Percentiles rank a stretch among this genome's conserved stretches.
phyloP scores from a whole-genome alignment of 2,888 invertebrate species.

The Syrista parreyssii region DNA sequence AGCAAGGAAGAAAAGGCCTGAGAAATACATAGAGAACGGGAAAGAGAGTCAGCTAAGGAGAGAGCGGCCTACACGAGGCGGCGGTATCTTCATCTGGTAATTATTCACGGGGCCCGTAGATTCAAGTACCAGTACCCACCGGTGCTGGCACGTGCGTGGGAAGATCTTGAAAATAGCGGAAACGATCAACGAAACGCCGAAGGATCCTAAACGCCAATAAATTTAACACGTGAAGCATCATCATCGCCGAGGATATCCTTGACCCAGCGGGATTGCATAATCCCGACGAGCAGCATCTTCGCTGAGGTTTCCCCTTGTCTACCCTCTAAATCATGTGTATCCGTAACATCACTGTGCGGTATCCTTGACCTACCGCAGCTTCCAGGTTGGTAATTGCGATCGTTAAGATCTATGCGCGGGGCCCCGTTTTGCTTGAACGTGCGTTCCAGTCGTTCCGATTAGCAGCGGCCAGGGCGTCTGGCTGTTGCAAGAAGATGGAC shows the following conservation, averaged over 20 bases:
- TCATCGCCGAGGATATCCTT: too few species aligned
- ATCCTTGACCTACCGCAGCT: slow-evolving; percentile 48
- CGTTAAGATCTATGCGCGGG: slow-evolving; percentile 43
- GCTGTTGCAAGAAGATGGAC: too few species aligned
- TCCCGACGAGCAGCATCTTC: too few species aligned
- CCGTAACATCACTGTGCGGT: too few species aligned
- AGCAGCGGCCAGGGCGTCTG: too few species aligned
- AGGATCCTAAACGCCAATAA: too few species aligned
- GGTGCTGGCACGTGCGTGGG: slow-evolving; percentile 55
- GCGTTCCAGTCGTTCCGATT: slow-evolving; percentile 26
- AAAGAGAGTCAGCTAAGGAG: slow-evolving; percentile 20
- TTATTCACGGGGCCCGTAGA: slow-evolving; percentile 50
- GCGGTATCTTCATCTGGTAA: slow-evolving; percentile 58
- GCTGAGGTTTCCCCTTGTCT: too few species aligned
- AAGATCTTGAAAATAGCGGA: slow-evolving; percentile 42
- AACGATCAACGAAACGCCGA: not conserved
- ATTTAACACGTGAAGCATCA: too few species aligned
- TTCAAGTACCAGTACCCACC: slow-evolving; percentile 39
- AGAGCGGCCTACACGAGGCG: slow-evolving; percentile 47
- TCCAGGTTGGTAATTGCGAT: slow-evolving; percentile 40
- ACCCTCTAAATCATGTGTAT: too few species aligned
- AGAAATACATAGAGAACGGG: slow-evolving; percentile 16
- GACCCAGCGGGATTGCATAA: too few species aligned
- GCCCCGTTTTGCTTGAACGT: slow-evolving; percentile 34
- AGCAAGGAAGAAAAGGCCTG: not conserved